Conservation (phyloP, 1,140 invertebrate genomes). For the Meloidogyne hapla region DNA sequence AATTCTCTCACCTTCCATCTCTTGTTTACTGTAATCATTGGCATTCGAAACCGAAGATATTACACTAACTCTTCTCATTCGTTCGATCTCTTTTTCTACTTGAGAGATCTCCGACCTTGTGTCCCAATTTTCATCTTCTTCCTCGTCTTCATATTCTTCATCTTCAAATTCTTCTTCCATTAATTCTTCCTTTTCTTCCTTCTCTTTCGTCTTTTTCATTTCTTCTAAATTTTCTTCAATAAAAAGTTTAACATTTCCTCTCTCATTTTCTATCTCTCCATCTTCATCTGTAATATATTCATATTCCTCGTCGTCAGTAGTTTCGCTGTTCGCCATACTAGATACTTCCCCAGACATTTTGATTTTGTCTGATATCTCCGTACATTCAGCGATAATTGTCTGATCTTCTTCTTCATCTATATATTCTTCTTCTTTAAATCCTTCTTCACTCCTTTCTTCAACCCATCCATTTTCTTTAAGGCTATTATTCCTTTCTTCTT, state of each 20-base stretch:
- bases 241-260: background rate
- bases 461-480: background rate
- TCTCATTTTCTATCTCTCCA: background rate
- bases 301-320: constrained; percentile 20
- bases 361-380: background rate
- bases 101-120: constrained; percentile 17
- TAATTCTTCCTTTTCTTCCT: background rate
- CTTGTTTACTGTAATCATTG: background rate
- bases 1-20: background rate
- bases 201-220: background rate
- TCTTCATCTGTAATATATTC: constrained; percentile 15
- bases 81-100: constrained; percentile 24
- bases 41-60: background rate
- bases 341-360: background rate
- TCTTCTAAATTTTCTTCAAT: background rate
- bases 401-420: background rate
- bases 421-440: background rate
- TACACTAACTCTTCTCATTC: constrained; percentile 22
- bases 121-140: constrained; percentile 12
- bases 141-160: constrained; percentile 8
- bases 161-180: constrained; percentile 2
- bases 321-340: constrained; percentile 17
- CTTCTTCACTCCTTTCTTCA: background rate
- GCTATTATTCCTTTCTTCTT: background rate
- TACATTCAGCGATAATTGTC: background rate